phyloP scores from a whole-genome alignment of 2,113 vertebrate genomes.

The Podiceps cristatus region DNA sequence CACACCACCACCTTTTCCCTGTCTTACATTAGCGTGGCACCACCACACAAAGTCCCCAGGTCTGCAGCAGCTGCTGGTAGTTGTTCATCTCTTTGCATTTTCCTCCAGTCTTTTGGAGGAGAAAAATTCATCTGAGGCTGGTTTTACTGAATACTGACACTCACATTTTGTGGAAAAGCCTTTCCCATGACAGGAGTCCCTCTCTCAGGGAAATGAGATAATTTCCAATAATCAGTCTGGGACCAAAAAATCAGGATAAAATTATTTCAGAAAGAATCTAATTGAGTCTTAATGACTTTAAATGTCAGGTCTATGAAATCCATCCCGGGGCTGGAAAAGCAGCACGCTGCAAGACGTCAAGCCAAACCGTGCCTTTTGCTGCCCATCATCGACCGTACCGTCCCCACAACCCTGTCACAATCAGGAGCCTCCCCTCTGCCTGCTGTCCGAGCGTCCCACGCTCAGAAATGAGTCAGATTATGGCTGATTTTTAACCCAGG shows the following conservation, averaged over 20 bases:
- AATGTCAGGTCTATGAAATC: neutral
- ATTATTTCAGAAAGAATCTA: neutral
- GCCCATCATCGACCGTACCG: neutral
- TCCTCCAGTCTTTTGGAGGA: neutral
- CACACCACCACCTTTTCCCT: neutral
- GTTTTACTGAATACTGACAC: neutral
- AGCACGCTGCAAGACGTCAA: neutral
- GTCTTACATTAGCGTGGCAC: too few species aligned
- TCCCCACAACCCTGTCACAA: too few species aligned
- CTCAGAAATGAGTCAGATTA: neutral
- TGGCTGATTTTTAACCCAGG: neutral
- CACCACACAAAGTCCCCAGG: neutral
- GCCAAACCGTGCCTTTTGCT: neutral
- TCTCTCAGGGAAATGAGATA: neutral
- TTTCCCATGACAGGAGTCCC: neutral
- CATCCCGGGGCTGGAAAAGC: neutral
- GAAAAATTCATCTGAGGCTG: too few species aligned
- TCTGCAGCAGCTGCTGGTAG: neutral
- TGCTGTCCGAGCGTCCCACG: rapidly evolving
- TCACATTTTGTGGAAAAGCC: neutral
- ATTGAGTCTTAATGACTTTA: neutral
- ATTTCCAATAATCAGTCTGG: neutral
- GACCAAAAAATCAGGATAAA: neutral
- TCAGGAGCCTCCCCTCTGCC: neutral
- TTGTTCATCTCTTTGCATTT: neutral